A percentile compares a stretch with the other conserved stretches of the same genome.
Conservation (phyloP, 2,113 vertebrate species). For the Trichechus manatus region DNA sequence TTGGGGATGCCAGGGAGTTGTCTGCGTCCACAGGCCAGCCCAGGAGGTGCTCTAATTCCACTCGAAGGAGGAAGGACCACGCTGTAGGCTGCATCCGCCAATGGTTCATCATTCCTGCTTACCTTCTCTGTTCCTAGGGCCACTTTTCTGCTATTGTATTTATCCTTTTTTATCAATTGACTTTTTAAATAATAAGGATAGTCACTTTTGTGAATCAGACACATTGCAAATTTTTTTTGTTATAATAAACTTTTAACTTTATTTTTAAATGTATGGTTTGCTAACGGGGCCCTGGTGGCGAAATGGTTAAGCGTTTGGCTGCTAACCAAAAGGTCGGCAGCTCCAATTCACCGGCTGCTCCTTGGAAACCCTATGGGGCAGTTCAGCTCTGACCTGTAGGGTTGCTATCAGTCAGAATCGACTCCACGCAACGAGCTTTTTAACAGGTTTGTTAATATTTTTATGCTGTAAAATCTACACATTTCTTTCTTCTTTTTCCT, state of each 20-base stretch:
- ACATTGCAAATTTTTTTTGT: neutral
- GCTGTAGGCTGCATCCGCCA: neutral
- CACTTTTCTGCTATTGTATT: neutral
- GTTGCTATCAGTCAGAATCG: too few species aligned
- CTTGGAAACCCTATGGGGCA: too few species aligned
- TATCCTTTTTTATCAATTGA: neutral
- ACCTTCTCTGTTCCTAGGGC: neutral
- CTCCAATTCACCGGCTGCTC: too few species aligned
- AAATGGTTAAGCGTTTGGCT: too few species aligned
- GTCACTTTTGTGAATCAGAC: neutral
- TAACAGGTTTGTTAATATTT: neutral
- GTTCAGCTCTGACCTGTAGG: too few species aligned
- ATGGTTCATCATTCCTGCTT: neutral
- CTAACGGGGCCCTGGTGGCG: neutral
- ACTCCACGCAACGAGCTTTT: too few species aligned
- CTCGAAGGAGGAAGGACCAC: neutral
- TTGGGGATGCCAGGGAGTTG: neutral
- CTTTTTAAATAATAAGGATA: neutral
- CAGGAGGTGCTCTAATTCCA: neutral
- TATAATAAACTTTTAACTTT: neutral
- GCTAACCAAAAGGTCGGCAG: too few species aligned
- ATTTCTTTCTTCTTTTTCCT: neutral
- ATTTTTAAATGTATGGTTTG: neutral
- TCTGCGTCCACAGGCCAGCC: too few species aligned
- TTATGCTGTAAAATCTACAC: neutral